phyloP scores from a whole-genome alignment of 2,113 vertebrate genomes.

The Poeciliopsis prolifica region DNA sequence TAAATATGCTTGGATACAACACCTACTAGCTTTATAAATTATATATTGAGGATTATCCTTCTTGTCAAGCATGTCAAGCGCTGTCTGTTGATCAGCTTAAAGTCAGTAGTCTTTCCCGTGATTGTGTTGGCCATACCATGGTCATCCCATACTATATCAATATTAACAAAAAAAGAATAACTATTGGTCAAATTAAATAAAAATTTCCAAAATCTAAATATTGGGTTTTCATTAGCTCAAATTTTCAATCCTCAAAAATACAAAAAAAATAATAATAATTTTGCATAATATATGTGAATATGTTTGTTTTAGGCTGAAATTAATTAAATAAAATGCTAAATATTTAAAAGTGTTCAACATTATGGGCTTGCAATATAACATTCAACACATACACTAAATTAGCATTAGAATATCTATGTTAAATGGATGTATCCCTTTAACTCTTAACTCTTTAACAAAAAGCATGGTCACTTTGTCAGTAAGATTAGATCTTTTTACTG shows the following conservation, averaged over 20 bases:
- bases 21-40: too few relatives aligned
- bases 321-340: not conserved
- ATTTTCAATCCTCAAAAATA: not conserved
- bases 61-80: too few relatives aligned
- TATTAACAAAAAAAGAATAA: not conserved
- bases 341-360: not conserved
- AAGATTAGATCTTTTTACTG: constrained; percentile 31
- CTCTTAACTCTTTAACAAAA: constrained; percentile 26
- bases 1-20: too few relatives aligned
- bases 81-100: too few relatives aligned
- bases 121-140: too few relatives aligned
- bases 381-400: constrained; percentile 33
- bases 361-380: too few relatives aligned
- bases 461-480: constrained; percentile 68
- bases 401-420: constrained; percentile 62
- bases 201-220: not conserved
- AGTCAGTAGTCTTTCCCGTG: too few relatives aligned
- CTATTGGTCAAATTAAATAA: not conserved
- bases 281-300: not conserved
- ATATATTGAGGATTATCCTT: too few relatives aligned
- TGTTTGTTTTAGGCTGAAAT: not conserved
- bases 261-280: too few relatives aligned
- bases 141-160: too few relatives aligned
- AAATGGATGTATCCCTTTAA: constrained; percentile 37
- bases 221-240: not conserved